Evolutionary conservation across 2,113 vertebrate genomes (phyloP).

Genomic region (Tylochromis polylepis): DNA sequence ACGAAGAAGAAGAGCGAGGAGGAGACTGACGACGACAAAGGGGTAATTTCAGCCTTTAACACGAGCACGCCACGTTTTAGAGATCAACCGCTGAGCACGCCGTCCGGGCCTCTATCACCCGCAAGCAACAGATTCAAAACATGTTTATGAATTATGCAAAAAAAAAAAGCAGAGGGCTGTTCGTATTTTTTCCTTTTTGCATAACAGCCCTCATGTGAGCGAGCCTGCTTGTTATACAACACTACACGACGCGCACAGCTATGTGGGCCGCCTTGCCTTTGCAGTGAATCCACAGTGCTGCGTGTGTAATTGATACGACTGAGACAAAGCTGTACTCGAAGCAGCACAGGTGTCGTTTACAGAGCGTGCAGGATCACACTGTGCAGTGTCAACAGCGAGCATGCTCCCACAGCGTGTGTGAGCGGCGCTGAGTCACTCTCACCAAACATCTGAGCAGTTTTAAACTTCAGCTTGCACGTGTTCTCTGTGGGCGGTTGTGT

Average conservation of each 20-base stretch:
- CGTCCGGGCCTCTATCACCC: neutral
- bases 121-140: neutral
- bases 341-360: neutral
- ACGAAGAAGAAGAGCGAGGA: constrained; percentile 33
- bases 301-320: neutral
- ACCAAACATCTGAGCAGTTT: neutral
- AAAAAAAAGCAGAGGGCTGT: neutral
- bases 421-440: neutral
- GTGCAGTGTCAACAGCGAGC: neutral
- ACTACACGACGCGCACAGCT: neutral
- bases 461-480: neutral
- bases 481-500: neutral
- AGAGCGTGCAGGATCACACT: neutral
- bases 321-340: neutral
- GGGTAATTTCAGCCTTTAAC: constrained; percentile 43
- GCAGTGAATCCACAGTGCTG: neutral
- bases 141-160: constrained; percentile 7
- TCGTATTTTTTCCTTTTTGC: neutral
- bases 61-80: neutral
- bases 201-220: neutral
- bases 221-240: constrained; percentile 24
- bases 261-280: neutral
- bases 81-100: neutral
- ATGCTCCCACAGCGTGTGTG: neutral
- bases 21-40: constrained; percentile 14